A percentile compares a stretch with the other conserved stretches of the same genome.
These are phyloP conservation scores for Prinia subflava DNA, from an alignment of 2,113 vertebrate species.

Conservation along the genomic window DNA sequence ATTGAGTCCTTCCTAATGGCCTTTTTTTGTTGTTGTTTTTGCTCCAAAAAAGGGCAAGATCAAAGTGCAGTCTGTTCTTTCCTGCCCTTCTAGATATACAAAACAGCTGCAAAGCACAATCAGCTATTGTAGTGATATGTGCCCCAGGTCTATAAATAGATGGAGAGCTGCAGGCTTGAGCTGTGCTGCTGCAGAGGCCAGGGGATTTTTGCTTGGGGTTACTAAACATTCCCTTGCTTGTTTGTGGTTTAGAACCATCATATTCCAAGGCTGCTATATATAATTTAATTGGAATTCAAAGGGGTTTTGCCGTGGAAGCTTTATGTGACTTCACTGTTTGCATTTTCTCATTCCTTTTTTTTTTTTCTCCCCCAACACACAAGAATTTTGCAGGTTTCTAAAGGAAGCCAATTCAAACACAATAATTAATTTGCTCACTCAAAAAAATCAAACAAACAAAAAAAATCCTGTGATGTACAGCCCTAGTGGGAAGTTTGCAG, in stretches of 20 bases:
- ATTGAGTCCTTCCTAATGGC: constrained; percentile 55
- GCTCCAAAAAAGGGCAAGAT: constrained; percentile 71
- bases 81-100: constrained; percentile 62
- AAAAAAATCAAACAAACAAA: neutral
- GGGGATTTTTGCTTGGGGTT: constrained; percentile 60
- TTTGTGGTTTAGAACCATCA: constrained; percentile 47
- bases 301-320: neutral
- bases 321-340: neutral
- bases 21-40: constrained; percentile 67
- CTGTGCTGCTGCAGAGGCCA: constrained; percentile 42
- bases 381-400: neutral
- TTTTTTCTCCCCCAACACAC: neutral
- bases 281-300: neutral
- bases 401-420: neutral
- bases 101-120: constrained; percentile 70
- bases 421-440: neutral
- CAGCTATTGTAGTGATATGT: constrained; percentile 65
- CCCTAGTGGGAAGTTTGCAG: neutral
- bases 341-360: neutral
- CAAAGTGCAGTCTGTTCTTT: constrained; percentile 69
- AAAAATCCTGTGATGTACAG: neutral
- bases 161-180: neutral
- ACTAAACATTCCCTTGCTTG: constrained; percentile 9
- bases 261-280: constrained; percentile 31
- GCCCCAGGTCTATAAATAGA: constrained; percentile 69